A percentile compares a stretch with the other conserved stretches of the same genome.
phyloP scores from a whole-genome alignment of 2,888 invertebrate genomes.

The Baronia brevicornis region DNA sequence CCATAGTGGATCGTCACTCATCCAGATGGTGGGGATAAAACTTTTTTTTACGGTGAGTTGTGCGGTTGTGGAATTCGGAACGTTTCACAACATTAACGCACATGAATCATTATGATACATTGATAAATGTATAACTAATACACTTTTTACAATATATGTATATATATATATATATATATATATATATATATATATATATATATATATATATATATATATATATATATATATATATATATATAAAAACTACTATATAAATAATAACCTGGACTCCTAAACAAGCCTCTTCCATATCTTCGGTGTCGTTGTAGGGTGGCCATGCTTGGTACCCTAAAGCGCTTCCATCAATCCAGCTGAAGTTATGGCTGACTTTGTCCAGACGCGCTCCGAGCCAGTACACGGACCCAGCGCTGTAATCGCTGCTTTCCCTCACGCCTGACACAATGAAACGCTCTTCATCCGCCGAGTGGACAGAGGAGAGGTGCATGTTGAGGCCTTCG shows the following conservation, averaged over 20 bases:
- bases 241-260: not conserved
- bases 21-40: too few relatives aligned
- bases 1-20: too few relatives aligned
- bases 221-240: too few relatives aligned
- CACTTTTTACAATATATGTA: too few relatives aligned
- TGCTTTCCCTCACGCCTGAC: slow-evolving; percentile 79
- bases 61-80: too few relatives aligned
- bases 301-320: slow-evolving; percentile 77
- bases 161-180: too few relatives aligned
- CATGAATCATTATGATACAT: too few relatives aligned
- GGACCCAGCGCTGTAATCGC: slow-evolving; percentile 82
- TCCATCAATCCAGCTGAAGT: slow-evolving; percentile 80
- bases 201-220: too few relatives aligned
- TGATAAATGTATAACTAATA: too few relatives aligned
- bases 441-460: slow-evolving; percentile 84
- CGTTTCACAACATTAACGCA: too few relatives aligned
- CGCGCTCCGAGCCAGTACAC: slow-evolving; percentile 84
- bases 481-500: slow-evolving; percentile 80
- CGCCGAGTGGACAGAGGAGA: slow-evolving; percentile 80
- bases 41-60: too few relatives aligned
- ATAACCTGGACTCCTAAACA: slow-evolving; percentile 61
- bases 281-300: slow-evolving; percentile 43
- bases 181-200: too few relatives aligned
- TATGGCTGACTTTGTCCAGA: slow-evolving; percentile 24
- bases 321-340: slow-evolving; percentile 77